phyloP scores from a whole-genome alignment of 2,888 invertebrate species.

The Muscina levida region DNA sequence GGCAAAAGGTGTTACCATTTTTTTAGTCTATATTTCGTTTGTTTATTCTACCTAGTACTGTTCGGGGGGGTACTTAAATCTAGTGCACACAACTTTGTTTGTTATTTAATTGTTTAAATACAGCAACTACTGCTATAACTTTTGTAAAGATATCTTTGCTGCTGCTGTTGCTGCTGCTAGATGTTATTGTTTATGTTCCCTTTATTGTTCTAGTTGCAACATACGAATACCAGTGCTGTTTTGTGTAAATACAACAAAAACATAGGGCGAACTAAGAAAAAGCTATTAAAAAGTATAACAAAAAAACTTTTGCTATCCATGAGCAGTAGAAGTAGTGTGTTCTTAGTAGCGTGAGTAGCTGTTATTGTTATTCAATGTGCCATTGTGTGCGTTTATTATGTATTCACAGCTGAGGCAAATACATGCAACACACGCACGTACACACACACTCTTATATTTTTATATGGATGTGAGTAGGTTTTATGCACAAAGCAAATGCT shows the following conservation, averaged over 20 bases:
- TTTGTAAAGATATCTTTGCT: not conserved
- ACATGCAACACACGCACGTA: not conserved
- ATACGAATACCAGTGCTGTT: too few relatives aligned
- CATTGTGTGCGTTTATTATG: conserved; percentile 30
- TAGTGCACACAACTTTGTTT: conserved; percentile 10
- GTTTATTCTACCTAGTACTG: not conserved
- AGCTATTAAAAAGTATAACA: conserved; percentile 17
- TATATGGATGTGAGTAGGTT: too few relatives aligned
- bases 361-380: not conserved
- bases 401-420: conserved; percentile 33
- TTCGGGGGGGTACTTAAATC: not conserved
- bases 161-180: too few relatives aligned
- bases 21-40: too few relatives aligned
- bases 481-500: conserved; percentile 22
- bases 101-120: conserved; percentile 51
- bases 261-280: not conserved
- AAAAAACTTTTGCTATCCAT: not conserved
- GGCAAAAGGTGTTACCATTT: conserved; percentile 48
- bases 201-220: conserved; percentile 3
- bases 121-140: conserved; percentile 23
- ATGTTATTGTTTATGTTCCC: conserved; percentile 9
- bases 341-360: not conserved
- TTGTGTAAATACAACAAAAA: not conserved
- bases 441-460: not conserved
- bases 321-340: too few relatives aligned